These are phyloP conservation scores for Daphoenositta chrysoptera DNA, from an alignment of 2,113 vertebrate genomes.

Conservation along the genomic window DNA sequence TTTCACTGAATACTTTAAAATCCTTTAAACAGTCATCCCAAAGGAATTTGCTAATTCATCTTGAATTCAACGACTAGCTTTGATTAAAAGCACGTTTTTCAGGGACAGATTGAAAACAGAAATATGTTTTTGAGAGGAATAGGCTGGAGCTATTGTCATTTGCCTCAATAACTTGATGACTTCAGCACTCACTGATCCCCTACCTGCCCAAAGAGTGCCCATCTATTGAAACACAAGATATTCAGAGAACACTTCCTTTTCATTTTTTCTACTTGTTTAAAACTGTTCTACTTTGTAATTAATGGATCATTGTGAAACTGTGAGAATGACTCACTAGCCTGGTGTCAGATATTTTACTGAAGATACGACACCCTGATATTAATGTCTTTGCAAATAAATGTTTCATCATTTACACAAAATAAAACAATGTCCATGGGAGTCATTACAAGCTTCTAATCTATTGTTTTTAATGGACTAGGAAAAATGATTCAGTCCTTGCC, in stretches of 20 bases:
- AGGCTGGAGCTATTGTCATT: not conserved
- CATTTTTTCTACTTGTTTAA: not conserved
- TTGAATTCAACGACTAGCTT: not conserved
- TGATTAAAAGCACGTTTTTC: not conserved
- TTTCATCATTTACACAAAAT: not conserved
- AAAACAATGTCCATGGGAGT: not conserved
- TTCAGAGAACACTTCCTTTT: not conserved
- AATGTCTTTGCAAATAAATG: not conserved
- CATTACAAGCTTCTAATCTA: not conserved
- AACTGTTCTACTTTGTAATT: not conserved
- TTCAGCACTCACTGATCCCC: not conserved
- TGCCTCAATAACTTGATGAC: not conserved
- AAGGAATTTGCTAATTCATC: constrained; percentile 22
- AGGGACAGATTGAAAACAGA: not conserved
- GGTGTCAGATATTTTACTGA: not conserved
- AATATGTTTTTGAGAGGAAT: not conserved
- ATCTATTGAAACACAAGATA: not conserved
- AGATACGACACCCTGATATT: not conserved
- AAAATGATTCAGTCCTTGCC: not conserved
- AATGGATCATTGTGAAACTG: not conserved
- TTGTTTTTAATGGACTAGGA: not conserved
- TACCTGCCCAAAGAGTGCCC: not conserved
- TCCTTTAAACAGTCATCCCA: not conserved
- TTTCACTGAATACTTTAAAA: constrained; percentile 27
- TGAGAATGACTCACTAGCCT: not conserved